Conservation (phyloP, 2,797 vertebrate genomes). For the Eospalax fontanierii region DNA sequence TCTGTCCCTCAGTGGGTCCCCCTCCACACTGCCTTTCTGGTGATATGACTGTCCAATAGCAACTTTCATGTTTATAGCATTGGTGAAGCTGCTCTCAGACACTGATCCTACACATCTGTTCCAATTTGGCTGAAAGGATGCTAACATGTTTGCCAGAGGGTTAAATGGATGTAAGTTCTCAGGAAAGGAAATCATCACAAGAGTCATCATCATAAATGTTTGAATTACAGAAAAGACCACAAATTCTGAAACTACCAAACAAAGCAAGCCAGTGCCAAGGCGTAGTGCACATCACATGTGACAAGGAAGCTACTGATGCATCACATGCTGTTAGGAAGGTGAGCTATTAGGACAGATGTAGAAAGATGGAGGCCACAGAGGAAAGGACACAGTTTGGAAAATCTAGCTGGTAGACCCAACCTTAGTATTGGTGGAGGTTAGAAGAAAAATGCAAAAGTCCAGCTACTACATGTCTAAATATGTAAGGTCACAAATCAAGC, state of each 20-base stretch:
- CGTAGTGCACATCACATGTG: background rate
- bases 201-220: background rate
- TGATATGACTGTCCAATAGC: background rate
- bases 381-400: background rate
- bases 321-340: background rate
- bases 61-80: background rate
- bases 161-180: background rate
- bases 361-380: background rate
- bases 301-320: fast-evolving
- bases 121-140: background rate
- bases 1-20: background rate
- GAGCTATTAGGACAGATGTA: background rate
- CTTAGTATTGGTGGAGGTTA: background rate
- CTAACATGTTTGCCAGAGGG: background rate
- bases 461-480: background rate
- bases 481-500: background rate
- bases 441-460: background rate
- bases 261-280: background rate
- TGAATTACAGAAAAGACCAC: background rate
- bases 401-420: background rate
- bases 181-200: background rate
- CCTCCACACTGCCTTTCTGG: background rate
- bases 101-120: background rate
- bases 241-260: background rate
- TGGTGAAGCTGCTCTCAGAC: background rate